Evolutionary conservation across 2,113 vertebrate genomes (phyloP), one percentile per base, ranked within the genome.

Genomic region (Calyptommatus sinebrachiatus): DNA sequence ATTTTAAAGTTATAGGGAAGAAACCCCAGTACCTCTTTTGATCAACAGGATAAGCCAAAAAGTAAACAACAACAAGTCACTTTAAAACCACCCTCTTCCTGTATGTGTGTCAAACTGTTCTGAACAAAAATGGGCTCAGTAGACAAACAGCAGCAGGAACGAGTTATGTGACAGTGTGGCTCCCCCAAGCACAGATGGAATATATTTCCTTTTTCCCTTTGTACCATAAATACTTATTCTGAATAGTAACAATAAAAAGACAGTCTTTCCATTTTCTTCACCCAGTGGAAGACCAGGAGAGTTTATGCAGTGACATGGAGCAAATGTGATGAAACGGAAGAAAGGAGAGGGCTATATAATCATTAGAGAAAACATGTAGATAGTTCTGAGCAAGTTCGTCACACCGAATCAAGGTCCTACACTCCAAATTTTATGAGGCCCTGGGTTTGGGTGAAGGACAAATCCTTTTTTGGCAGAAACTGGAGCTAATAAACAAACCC

Each of bases 71-170:
- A 87, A 82, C 12, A 91, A 86, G 63, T 77, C 65, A 73, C 72
- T 71, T 79, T 82, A 92, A 92, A 87, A 90, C 89, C 88, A 90
- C 90, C 90, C 84, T 90, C 80, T 85, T 87, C 86, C 85, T 91
- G 85, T 90, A 80, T 93, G 88, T 88, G 89, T 88, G 91, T 92
- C 90, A 90, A 86, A 90, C 92, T 93, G 91, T 93, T 93, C 90
- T 79, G 91, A 90, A 92, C 91, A 90, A 72, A 89, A 41, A 87
- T 90, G 90, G 90, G 87, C 88, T 83, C 75, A 90, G 87, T 84
- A 90, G 84, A 91, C 86, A 89, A 91, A 91, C 73, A 91, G 85
- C 91, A 93, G 91, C 91, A 93, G 91, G 92, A 91, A 75, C 88
- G 91, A 92, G 91, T 94, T 93, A 94, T 76, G 89, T 84, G 83